A percentile compares a stretch with the other conserved stretches of the same genome.
Evolutionary conservation across 2,888 invertebrate genomes (phyloP).

Genomic region (Apodemia mormo): DNA sequence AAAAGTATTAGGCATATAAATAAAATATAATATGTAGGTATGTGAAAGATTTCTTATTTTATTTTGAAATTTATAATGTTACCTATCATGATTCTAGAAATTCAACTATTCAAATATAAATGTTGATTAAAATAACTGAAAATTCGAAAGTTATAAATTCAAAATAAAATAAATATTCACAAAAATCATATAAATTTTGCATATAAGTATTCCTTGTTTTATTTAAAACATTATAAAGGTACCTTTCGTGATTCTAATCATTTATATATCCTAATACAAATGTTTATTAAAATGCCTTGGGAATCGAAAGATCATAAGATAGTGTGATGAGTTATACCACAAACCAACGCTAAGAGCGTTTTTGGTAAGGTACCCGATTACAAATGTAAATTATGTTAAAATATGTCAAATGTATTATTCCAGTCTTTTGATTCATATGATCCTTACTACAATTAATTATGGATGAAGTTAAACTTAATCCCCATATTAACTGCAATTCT

Average conservation of each 20-base stretch:
- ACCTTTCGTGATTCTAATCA: background rate
- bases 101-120: no score
- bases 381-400: slow-evolving; percentile 4
- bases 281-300: slow-evolving; percentile 4
- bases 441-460: background rate
- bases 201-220: background rate
- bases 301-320: background rate
- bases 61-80: no score
- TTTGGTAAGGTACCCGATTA: slow-evolving; percentile 10
- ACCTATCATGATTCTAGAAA: no score
- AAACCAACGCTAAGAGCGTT: background rate
- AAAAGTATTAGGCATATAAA: no score
- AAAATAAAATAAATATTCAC: background rate
- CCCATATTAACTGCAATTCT: background rate
- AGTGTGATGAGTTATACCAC: background rate
- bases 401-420: background rate
- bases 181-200: background rate
- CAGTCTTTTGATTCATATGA: background rate
- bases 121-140: no score
- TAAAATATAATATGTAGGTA: no score
- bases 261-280: background rate
- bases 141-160: no score
- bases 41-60: no score
- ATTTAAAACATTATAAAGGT: background rate
- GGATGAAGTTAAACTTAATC: background rate